Evolutionary conservation across 1,140 invertebrate genomes (phyloP).

Genomic region (Samia ricini): DNA sequence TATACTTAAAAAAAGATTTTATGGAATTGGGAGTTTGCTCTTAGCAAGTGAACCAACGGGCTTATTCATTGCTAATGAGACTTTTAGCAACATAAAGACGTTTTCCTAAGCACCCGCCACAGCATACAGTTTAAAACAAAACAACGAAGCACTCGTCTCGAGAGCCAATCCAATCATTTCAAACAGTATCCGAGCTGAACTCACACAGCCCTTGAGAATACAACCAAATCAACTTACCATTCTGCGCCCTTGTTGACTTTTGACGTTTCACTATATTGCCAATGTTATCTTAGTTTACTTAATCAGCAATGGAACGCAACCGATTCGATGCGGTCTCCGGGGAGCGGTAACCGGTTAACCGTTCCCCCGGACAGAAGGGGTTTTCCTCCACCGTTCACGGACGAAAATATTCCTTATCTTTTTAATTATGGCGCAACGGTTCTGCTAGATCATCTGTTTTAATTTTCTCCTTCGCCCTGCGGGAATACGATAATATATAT

Average conservation of each 20-base stretch:
- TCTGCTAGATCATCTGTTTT: conserved; percentile 69
- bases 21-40: too few relatives aligned
- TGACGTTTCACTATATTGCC: conserved; percentile 58
- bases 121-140: conserved; percentile 19
- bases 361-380: conserved; percentile 46
- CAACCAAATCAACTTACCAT: conserved; percentile 69
- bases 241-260: conserved; percentile 72
- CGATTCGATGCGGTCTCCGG: conserved; percentile 55
- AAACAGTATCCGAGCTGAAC: conserved; percentile 69
- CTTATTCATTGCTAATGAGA: too few relatives aligned
- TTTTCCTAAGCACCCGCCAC: not conserved
- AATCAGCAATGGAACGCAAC: conserved; percentile 63
- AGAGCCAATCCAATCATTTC: conserved; percentile 69
- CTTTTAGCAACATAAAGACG: not conserved
- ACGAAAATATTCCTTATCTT: conserved; percentile 75
- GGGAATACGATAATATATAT: conserved; percentile 44
- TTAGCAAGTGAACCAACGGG: too few relatives aligned
- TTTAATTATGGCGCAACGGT: conserved; percentile 67
- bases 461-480: conserved; percentile 53
- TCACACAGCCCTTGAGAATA: conserved; percentile 66
- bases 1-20: too few relatives aligned
- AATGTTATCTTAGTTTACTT: conserved; percentile 74
- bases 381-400: conserved; percentile 51
- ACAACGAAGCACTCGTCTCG: conserved; percentile 47
- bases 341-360: conserved; percentile 63